Evolutionary conservation across 2,113 vertebrate genomes (phyloP).

Genomic region (Gyps fulvus): DNA sequence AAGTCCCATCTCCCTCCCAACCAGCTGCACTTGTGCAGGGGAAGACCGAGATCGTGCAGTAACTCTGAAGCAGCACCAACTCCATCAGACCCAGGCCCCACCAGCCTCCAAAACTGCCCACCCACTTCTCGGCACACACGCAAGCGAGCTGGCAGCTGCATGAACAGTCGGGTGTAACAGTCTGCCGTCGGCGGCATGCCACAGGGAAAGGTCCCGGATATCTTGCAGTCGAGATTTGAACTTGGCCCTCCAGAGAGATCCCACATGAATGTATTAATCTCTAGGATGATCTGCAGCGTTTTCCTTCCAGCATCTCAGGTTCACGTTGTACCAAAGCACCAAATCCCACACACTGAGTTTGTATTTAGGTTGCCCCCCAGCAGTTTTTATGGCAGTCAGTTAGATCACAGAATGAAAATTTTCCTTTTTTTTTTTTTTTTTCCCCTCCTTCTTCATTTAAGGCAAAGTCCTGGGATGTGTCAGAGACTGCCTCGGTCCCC

Average conservation of each 20-base stretch:
- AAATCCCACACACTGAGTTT: background rate
- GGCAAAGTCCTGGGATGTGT: background rate
- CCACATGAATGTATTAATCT: background rate
- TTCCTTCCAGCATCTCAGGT: background rate
- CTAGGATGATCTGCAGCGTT: background rate
- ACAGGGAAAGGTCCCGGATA: background rate
- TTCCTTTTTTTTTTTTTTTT: no score
- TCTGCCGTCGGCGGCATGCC: fast-evolving
- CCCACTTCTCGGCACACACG: background rate
- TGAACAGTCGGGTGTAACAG: background rate
- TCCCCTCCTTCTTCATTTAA: background rate
- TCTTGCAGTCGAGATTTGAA: background rate
- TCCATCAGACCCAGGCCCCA: background rate
- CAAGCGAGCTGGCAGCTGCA: background rate
- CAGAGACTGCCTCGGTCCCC: background rate
- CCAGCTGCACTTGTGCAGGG: background rate
- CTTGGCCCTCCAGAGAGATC: background rate
- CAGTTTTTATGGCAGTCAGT: background rate
- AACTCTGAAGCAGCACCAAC: background rate
- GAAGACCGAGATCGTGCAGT: background rate
- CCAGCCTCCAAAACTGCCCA: background rate
- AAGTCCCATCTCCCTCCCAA: background rate
- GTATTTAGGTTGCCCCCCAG: background rate
- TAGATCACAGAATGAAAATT: background rate
- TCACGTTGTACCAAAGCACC: background rate